Base-by-base conservation (phyloP, 2,888 invertebrate species). In the Actias luna region DNA sequence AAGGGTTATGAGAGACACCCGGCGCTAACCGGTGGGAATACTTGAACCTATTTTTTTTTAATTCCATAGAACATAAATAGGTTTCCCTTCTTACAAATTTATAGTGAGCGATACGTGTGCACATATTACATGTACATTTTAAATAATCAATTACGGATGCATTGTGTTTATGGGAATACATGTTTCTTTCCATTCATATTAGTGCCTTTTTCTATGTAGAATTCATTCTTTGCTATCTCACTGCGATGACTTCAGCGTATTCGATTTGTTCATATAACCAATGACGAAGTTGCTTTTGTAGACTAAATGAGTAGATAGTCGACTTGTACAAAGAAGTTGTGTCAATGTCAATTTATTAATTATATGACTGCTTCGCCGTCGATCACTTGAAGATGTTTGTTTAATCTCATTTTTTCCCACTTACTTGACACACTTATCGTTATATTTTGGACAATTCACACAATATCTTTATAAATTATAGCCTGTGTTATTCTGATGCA, bases 341-440 rank as follows among this genome's bases (percentile, higher is more conserved):
- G 83, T 78, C 71, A 76, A 76, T 70, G 83, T 83, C 83, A 84
- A 84, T 85, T 84, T 77, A 66, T 79, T 79, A 78, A 75, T 71
- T 77, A 76, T 75, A 70, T 69, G 67, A 2, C 33, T 59, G 69
- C 25, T 35, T 59, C 31, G 29, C 22, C 14, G 57, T 57, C 31
- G 61, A 29, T 36, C 61, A 57, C 29, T 4, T 29, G 18, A 55
- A 36, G 7, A 16, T 18, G 16, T 39, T 39, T 5, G 10, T 35
- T 10, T 12, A 35, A 12, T 35, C 12, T 10, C 14, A 4, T 36
- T 36, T 36, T n/a, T n/a, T n/a, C n/a, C n/a, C n/a, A n/a, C n/a
- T n/a, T n/a, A n/a, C n/a, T n/a, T n/a, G n/a, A n/a, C n/a, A n/a
- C n/a, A n/a, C n/a, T n/a, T n/a, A n/a, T n/a, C n/a, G n/a, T n/a